Conservation (phyloP, 2,888 invertebrate genomes). For the Axea sp. region DNA sequence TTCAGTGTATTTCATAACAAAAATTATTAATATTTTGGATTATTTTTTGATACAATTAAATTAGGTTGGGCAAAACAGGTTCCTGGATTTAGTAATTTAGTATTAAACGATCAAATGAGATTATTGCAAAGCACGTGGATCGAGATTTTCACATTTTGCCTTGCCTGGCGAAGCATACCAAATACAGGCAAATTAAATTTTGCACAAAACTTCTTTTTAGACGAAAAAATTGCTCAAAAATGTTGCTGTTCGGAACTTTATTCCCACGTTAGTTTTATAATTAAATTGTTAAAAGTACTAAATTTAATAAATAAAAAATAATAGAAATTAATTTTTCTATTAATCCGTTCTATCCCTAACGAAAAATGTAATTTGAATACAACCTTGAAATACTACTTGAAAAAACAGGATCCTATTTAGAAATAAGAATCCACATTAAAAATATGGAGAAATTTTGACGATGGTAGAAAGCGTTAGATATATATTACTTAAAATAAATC, state of each 20-base stretch:
- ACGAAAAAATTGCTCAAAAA: slow-evolving; percentile 91
- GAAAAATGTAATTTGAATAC: too few species aligned
- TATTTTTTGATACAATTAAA: not conserved
- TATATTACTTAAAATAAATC: too few species aligned
- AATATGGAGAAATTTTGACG: too few species aligned
- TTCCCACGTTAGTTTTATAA: not conserved
- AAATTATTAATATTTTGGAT: not conserved
- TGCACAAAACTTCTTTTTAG: slow-evolving; percentile 90
- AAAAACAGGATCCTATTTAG: too few species aligned
- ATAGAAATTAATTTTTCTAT: too few species aligned
- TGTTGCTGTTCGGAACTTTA: slow-evolving; percentile 77
- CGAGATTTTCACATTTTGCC: slow-evolving; percentile 93
- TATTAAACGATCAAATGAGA: slow-evolving; percentile 97
- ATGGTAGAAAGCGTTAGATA: too few species aligned
- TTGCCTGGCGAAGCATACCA: slow-evolving; percentile 93
- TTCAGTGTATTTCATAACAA: too few species aligned
- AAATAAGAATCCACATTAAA: too few species aligned
- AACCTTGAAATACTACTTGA: too few species aligned
- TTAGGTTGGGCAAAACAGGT: slow-evolving; percentile 97
- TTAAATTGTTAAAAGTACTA: slow-evolving; percentile 80
- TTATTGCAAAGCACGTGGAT: slow-evolving; percentile 96
- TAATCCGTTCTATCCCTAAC: too few species aligned
- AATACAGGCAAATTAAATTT: slow-evolving; percentile 85
- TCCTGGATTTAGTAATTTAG: slow-evolving; percentile 94
- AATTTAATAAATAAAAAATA: too few species aligned